These are phyloP conservation scores for Mesocricetus auratus DNA, from an alignment of 2,113 vertebrate species.

Conservation along the genomic window DNA sequence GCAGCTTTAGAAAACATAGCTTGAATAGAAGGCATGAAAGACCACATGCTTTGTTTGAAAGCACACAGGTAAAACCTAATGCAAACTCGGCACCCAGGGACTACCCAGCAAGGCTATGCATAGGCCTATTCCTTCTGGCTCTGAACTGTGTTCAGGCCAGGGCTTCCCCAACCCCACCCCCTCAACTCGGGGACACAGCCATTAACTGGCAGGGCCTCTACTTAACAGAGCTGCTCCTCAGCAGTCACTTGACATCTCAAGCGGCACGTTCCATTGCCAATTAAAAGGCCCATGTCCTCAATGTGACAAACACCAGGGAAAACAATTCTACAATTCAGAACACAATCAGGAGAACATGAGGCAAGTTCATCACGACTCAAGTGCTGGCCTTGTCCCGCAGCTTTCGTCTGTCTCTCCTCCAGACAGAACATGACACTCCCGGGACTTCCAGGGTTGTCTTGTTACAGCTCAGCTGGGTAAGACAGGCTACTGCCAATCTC, in stretches of 20 bases:
- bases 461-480: not conserved
- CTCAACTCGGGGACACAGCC: not conserved
- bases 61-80: not conserved
- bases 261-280: not conserved
- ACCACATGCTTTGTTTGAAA: not conserved
- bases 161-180: not conserved
- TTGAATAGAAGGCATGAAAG: not conserved
- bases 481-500: accelerated
- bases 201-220: not conserved
- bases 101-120: not conserved
- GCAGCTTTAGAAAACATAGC: not conserved
- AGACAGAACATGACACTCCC: constrained; percentile 20
- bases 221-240: constrained; percentile 44
- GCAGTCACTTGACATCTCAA: constrained; percentile 57
- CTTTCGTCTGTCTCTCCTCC: not conserved
- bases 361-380: not conserved
- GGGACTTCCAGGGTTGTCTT: not conserved
- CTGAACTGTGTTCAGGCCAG: not conserved
- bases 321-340: constrained; percentile 59
- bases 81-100: not conserved
- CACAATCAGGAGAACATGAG: constrained; percentile 1
- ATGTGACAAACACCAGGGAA: constrained; percentile 62
- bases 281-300: constrained; percentile 66
- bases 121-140: not conserved
- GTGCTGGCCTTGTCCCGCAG: accelerated